Evolutionary conservation across 2,888 invertebrate species (phyloP).

Genomic region (Drosophila quinaria): DNA sequence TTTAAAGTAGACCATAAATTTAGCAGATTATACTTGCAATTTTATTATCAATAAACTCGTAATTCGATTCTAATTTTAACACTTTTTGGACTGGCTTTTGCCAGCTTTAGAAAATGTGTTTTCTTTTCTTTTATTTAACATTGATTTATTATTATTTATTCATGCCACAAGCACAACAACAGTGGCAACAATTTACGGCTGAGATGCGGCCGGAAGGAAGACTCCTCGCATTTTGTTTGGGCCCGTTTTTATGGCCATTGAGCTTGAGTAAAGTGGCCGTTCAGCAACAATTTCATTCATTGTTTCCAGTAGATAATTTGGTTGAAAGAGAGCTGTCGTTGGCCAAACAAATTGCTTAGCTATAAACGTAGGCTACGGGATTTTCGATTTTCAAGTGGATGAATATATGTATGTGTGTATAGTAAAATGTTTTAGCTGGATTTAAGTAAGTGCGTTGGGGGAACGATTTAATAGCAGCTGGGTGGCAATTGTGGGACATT

Average conservation of each 20-base stretch:
- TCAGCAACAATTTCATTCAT: conserved; percentile 43
- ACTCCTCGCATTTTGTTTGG: background rate
- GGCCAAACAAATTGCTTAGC: conserved; percentile 45
- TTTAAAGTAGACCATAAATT: background rate
- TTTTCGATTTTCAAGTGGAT: conserved; percentile 52
- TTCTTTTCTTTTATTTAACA: conserved; percentile 12
- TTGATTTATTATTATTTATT: conserved; percentile 41
- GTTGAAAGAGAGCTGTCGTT: conserved; percentile 29
- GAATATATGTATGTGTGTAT: conserved; percentile 16
- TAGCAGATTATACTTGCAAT: background rate
- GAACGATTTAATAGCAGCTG: conserved; percentile 16
- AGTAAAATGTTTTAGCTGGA: conserved; percentile 27
- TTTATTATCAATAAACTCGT: conserved; percentile 8
- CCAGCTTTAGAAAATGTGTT: background rate
- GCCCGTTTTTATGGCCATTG: conserved; percentile 28
- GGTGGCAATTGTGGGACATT: conserved; percentile 26
- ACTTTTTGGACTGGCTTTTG: background rate
- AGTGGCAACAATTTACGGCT: background rate
- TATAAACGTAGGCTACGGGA: conserved; percentile 54
- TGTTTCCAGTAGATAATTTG: conserved; percentile 52
- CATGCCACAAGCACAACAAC: conserved; percentile 6
- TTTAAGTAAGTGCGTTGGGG: conserved; percentile 1
- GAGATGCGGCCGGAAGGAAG: background rate
- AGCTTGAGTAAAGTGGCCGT: conserved; percentile 13
- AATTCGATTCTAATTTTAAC: conserved; percentile 13